Percentiles rank a stretch among this genome's conserved stretches.
phyloP scores from a whole-genome alignment of 2,113 vertebrate genomes.

The Perccottus glenii region DNA sequence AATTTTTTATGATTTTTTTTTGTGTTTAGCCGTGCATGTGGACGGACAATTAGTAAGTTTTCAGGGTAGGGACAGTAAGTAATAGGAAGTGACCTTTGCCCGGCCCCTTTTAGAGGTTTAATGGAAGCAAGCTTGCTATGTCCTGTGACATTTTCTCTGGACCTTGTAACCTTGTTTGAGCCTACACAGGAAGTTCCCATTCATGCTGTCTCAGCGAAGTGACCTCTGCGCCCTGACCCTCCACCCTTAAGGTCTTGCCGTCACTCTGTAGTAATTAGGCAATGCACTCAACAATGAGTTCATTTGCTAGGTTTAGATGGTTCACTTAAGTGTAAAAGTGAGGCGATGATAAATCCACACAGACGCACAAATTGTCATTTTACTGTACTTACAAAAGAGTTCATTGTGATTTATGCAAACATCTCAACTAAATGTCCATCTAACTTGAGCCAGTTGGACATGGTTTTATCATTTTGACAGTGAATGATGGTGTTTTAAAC shows the following conservation, averaged over 20 bases:
- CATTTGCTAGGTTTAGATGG: background rate
- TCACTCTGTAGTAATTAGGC: conserved; percentile 26
- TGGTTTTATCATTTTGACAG: conserved; percentile 13
- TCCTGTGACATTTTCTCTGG: conserved; percentile 52
- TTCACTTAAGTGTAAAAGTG: background rate
- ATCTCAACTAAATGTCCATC: background rate
- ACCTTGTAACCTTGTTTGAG: conserved; percentile 52
- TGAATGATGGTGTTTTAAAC: conserved; percentile 27
- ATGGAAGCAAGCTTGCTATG: conserved; percentile 54
- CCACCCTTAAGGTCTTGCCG: conserved; percentile 30
- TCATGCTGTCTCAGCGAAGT: conserved; percentile 31
- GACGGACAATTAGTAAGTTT: conserved; percentile 14
- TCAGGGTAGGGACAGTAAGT: conserved; percentile 32
- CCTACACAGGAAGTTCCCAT: conserved; percentile 67
- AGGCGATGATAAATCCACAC: too few species aligned
- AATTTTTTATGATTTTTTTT: background rate
- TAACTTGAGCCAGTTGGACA: background rate
- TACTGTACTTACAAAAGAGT: too few species aligned
- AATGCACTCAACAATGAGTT: background rate
- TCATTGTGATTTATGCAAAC: too few species aligned
- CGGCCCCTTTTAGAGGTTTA: conserved; percentile 45
- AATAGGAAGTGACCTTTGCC: conserved; percentile 52
- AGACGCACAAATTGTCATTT: too few species aligned
- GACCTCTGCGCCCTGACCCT: conserved; percentile 22
- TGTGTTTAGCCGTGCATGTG: conserved; percentile 9